Evolutionary conservation across 2,113 vertebrate species (phyloP).

Genomic region (Brachypodius melanocephalos): DNA sequence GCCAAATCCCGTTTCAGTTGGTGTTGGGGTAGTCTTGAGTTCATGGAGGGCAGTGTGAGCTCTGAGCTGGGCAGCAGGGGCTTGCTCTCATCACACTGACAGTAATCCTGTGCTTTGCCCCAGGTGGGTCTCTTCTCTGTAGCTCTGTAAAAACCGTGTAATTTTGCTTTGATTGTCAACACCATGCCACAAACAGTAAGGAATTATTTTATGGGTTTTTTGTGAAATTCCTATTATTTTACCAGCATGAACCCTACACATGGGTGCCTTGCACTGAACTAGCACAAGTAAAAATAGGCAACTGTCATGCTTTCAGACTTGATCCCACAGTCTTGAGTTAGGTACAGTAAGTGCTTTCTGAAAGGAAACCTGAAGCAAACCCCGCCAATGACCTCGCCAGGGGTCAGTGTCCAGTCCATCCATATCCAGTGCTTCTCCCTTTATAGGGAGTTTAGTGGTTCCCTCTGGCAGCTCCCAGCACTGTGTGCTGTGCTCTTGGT

Average conservation of each 20-base stretch:
- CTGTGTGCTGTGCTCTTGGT: accelerated
- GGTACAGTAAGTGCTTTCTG: background rate
- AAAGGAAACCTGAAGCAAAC: background rate
- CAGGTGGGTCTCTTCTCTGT: background rate
- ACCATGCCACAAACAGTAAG: background rate
- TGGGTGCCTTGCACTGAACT: background rate
- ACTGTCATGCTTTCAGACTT: background rate
- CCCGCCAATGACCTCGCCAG: accelerated
- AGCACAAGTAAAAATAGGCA: background rate
- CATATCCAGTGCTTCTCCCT: background rate
- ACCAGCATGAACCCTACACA: accelerated
- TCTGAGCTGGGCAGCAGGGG: background rate
- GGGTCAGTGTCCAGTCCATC: accelerated
- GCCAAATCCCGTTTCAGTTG: background rate
- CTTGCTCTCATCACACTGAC: background rate
- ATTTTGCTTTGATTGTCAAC: background rate
- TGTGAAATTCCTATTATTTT: background rate
- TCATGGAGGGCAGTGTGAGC: background rate
- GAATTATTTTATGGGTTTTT: background rate
- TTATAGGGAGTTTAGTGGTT: background rate
- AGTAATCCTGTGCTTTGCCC: background rate
- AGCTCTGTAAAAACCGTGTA: background rate
- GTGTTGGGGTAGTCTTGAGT: background rate
- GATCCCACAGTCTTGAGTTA: background rate
- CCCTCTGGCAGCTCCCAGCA: background rate